A percentile compares a stretch with the other conserved stretches of the same genome.
phyloP scores from a whole-genome alignment of 2,888 invertebrate genomes.

The Vanessa cardui region DNA sequence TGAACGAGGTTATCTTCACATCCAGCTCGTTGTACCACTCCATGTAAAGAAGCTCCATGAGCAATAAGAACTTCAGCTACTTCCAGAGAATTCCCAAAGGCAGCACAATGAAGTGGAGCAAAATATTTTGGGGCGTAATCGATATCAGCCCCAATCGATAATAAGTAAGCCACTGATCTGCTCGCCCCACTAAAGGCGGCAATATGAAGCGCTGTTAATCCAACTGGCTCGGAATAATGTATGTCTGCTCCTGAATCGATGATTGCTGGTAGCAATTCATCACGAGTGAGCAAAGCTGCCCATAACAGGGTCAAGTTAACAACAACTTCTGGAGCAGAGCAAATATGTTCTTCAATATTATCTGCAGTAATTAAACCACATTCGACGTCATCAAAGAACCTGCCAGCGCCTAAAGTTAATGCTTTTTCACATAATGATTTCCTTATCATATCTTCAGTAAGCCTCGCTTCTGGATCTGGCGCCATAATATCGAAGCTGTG shows the following conservation, averaged over 20 bases:
- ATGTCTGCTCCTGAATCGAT: slow-evolving; percentile 86
- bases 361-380: slow-evolving; percentile 85
- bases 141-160: slow-evolving; percentile 87
- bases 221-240: slow-evolving; percentile 87
- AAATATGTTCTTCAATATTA: slow-evolving; percentile 82
- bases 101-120: slow-evolving; percentile 93
- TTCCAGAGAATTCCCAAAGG: slow-evolving; percentile 92
- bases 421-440: slow-evolving; percentile 88
- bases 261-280: slow-evolving; percentile 87
- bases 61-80: slow-evolving; percentile 89
- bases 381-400: slow-evolving; percentile 89
- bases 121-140: slow-evolving; percentile 87
- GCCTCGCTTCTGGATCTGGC: slow-evolving; percentile 86
- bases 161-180: slow-evolving; percentile 86
- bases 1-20: slow-evolving; percentile 91
- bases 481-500: slow-evolving; percentile 89
- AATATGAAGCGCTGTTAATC: slow-evolving; percentile 89
- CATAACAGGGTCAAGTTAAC: slow-evolving; percentile 88
- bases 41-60: slow-evolving; percentile 86
- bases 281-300: slow-evolving; percentile 87
- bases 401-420: slow-evolving; percentile 84
- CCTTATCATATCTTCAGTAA: slow-evolving; percentile 87
- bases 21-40: slow-evolving; percentile 86
- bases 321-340: slow-evolving; percentile 85
- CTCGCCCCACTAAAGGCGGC: slow-evolving; percentile 90